Conservation (phyloP, 2,113 vertebrate species). For the Lepidothrix coronata region DNA sequence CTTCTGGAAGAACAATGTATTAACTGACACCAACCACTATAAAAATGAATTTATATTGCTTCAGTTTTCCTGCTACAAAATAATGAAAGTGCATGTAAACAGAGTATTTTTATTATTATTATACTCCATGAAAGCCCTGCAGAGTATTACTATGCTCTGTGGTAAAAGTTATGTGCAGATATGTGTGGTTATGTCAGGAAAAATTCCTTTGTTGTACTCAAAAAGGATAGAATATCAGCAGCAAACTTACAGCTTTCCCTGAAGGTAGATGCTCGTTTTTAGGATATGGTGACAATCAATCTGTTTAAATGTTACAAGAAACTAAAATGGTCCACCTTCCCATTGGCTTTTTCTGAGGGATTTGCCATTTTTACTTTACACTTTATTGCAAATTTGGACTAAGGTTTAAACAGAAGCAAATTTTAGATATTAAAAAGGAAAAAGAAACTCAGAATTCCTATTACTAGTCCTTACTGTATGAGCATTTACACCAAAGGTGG, state of each 20-base stretch:
- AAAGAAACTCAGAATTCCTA: not conserved
- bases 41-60: constrained; percentile 43
- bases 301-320: not conserved
- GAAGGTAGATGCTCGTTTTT: not conserved
- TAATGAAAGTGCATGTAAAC: constrained; percentile 5
- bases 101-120: constrained; percentile 42
- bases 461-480: not conserved
- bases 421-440: not conserved
- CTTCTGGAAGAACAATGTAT: constrained; percentile 19
- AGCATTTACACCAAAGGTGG: not conserved
- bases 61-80: constrained; percentile 35
- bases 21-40: constrained; percentile 25
- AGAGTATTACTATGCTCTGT: not conserved
- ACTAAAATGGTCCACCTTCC: not conserved
- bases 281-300: not conserved
- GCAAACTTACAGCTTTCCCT: not conserved
- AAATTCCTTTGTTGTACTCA: not conserved
- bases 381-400: not conserved
- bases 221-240: not conserved
- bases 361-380: not conserved
- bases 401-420: not conserved
- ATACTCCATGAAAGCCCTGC: not conserved
- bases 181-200: not conserved
- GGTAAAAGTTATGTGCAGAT: not conserved
- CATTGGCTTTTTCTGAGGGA: not conserved